phyloP scores from a whole-genome alignment of 2,113 vertebrate genomes.

The Tinamus guttatus region DNA sequence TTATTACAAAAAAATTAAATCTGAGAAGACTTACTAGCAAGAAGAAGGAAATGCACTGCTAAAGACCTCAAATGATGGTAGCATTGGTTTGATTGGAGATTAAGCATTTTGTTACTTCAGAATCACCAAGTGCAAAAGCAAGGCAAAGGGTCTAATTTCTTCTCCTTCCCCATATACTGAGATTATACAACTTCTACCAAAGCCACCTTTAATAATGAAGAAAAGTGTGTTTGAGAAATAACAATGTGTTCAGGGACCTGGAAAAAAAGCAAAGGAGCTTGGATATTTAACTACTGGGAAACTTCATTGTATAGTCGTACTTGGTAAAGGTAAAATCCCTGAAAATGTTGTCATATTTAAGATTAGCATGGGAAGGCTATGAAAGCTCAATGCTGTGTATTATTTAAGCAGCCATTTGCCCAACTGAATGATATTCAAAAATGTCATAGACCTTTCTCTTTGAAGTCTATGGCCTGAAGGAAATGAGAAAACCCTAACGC shows the following conservation, averaged over 20 bases:
- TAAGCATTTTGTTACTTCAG: background rate
- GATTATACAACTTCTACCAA: background rate
- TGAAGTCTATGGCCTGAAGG: background rate
- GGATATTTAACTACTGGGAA: background rate
- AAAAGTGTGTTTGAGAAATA: background rate
- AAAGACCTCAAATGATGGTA: background rate
- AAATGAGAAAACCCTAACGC: background rate
- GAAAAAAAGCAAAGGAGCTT: background rate
- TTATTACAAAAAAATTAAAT: background rate
- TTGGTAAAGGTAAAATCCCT: background rate
- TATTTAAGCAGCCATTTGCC: background rate
- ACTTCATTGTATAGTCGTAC: background rate
- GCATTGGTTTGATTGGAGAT: background rate
- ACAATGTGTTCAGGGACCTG: background rate
- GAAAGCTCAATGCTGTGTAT: background rate
- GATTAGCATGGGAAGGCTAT: background rate
- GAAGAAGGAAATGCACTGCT: background rate
- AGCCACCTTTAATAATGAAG: background rate
- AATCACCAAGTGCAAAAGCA: background rate
- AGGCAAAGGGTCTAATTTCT: background rate
- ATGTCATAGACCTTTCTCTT: background rate
- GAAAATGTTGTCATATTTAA: background rate
- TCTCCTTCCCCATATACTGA: rapidly evolving
- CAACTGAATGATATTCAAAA: background rate
- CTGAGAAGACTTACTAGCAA: background rate